Evolutionary conservation across 2,797 vertebrate species (phyloP).

Genomic region (Protonibea diacanthus): DNA sequence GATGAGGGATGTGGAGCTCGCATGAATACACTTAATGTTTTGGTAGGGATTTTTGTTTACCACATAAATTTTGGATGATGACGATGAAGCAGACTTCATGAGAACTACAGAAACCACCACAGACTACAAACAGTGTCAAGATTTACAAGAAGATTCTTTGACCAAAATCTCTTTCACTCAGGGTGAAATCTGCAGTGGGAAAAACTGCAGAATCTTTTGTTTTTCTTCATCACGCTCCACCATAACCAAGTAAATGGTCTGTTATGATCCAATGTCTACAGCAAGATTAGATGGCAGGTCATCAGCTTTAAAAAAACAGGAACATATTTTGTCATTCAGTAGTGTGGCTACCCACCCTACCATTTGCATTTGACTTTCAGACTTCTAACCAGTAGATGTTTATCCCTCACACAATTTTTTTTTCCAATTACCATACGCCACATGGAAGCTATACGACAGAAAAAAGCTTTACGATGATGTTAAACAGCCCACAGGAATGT

Average conservation of each 20-base stretch:
- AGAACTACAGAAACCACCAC: conserved; percentile 22
- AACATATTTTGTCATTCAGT: conserved; percentile 14
- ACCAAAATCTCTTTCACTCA: background rate
- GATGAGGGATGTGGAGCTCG: conserved; percentile 33
- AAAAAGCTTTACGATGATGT: conserved; percentile 31
- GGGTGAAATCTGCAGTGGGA: background rate
- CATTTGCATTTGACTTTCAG: conserved; percentile 37
- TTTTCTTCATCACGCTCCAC: background rate
- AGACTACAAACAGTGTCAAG: background rate
- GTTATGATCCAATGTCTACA: background rate
- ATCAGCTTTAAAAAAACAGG: conserved; percentile 20
- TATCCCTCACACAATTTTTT: conserved; percentile 18
- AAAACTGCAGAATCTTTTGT: background rate
- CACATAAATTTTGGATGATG: conserved; percentile 50
- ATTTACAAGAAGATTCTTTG: conserved; percentile 18
- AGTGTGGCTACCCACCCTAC: conserved; percentile 1
- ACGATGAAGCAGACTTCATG: conserved; percentile 31
- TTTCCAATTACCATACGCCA: conserved; percentile 45
- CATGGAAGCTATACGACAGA: conserved; percentile 33
- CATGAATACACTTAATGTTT: conserved; percentile 58
- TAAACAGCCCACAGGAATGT: conserved; percentile 26
- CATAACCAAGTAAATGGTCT: background rate
- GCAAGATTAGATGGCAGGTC: background rate
- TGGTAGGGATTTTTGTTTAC: conserved; percentile 55
- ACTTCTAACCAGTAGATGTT: conserved; percentile 25